Evolutionary conservation across 1,140 invertebrate species (phyloP).

Genomic region (Drosophila erecta): DNA sequence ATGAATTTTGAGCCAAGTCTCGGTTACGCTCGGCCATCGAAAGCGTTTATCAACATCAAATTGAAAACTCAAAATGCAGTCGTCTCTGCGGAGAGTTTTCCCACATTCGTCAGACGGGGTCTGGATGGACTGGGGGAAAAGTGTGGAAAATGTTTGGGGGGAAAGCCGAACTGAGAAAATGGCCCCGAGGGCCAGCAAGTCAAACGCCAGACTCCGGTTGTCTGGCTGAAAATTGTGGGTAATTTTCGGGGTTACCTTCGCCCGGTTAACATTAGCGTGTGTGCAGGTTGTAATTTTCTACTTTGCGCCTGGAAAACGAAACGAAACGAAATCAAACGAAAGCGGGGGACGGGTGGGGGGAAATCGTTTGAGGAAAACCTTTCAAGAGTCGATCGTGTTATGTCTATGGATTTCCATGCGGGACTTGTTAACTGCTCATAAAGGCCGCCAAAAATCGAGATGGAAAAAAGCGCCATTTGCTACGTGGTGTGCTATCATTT

Average conservation of each 20-base stretch:
- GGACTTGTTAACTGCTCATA: slow-evolving; percentile 57
- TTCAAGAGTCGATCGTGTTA: slow-evolving; percentile 29
- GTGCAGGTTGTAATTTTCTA: slow-evolving; percentile 81
- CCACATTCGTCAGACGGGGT: slow-evolving; percentile 63
- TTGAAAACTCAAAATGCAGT: slow-evolving; percentile 48
- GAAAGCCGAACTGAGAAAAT: slow-evolving; percentile 56
- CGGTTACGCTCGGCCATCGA: slow-evolving; percentile 38
- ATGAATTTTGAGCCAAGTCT: slow-evolving; percentile 34
- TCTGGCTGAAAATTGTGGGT: slow-evolving; percentile 63
- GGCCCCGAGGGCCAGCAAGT: slow-evolving; percentile 56
- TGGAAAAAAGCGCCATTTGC: background rate
- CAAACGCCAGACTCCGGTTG: slow-evolving; percentile 50
- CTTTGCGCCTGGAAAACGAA: slow-evolving; percentile 70
- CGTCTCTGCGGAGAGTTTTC: slow-evolving; percentile 33
- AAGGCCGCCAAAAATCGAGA: slow-evolving; percentile 29
- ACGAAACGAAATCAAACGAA: slow-evolving; percentile 16
- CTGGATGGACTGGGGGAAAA: background rate
- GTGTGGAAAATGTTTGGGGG: slow-evolving; percentile 6
- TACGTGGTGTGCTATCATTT: slow-evolving; percentile 12
- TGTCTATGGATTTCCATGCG: slow-evolving; percentile 35
- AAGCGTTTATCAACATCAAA: slow-evolving; percentile 56
- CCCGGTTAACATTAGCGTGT: slow-evolving; percentile 66
- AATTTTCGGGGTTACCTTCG: slow-evolving; percentile 65
- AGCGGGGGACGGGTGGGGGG: slow-evolving; percentile 1
- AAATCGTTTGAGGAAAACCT: slow-evolving; percentile 15